Evolutionary conservation across 2,888 invertebrate species (phyloP).

Genomic region (Cheilosia scutellata): DNA sequence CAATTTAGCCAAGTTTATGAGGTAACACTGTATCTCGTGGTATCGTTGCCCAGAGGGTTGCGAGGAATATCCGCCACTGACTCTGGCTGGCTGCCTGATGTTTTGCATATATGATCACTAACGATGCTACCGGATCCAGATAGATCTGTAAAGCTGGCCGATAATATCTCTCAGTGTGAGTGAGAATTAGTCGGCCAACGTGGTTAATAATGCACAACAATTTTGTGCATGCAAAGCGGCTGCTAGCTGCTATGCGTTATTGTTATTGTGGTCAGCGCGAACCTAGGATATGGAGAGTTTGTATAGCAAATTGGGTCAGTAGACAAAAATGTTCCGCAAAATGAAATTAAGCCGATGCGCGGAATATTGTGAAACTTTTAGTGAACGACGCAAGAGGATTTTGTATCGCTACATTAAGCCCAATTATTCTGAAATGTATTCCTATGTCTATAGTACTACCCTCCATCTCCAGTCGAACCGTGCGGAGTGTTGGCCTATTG

Average conservation of each 20-base stretch:
- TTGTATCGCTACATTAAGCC: constrained; percentile 68
- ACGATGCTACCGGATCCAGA: constrained; percentile 44
- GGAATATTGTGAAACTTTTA: constrained; percentile 52
- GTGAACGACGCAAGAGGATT: constrained; percentile 29
- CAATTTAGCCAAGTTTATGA: constrained; percentile 66
- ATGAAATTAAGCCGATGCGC: constrained; percentile 55
- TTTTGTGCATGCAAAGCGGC: constrained; percentile 47
- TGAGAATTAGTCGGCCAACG: constrained; percentile 69
- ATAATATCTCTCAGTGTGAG: constrained; percentile 56
- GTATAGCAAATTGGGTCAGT: constrained; percentile 69
- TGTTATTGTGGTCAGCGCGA: constrained; percentile 65
- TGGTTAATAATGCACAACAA: constrained; percentile 73
- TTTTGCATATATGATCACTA: constrained; percentile 58
- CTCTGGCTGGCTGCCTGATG: not conserved
- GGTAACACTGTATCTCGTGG: constrained; percentile 56
- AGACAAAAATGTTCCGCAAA: constrained; percentile 73
- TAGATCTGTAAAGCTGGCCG: constrained; percentile 20
- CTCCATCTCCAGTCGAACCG: not conserved
- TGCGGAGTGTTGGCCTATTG: constrained; percentile 23
- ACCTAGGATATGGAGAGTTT: constrained; percentile 23
- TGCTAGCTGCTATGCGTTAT: constrained; percentile 51
- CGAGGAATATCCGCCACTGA: constrained; percentile 38
- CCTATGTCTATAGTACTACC: not conserved
- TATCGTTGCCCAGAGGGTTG: constrained; percentile 41
- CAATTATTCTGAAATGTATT: constrained; percentile 62